Conservation (phyloP, 2,888 invertebrate species). For the Drosophila nr. perissopoda region DNA sequence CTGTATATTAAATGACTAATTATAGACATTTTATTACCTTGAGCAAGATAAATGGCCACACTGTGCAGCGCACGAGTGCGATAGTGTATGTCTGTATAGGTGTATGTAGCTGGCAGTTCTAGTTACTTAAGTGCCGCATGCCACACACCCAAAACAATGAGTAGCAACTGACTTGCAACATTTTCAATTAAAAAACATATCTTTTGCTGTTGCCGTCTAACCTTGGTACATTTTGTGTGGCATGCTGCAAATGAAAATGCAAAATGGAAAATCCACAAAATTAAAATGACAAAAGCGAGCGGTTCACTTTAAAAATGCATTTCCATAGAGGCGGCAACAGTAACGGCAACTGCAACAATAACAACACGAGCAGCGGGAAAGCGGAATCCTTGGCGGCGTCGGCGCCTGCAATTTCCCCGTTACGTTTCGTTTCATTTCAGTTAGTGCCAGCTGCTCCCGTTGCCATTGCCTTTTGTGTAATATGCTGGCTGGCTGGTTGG, state of each 20-base stretch:
- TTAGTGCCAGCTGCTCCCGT: constrained; percentile 76
- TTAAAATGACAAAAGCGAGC: constrained; percentile 80
- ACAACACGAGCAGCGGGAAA: background rate
- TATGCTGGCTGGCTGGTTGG: constrained; percentile 46
- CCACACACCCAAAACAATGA: constrained; percentile 47
- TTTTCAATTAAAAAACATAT: constrained; percentile 76
- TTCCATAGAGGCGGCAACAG: constrained; percentile 51
- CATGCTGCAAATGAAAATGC: constrained; percentile 69
- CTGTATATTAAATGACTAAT: constrained; percentile 84
- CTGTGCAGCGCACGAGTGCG: constrained; percentile 42
- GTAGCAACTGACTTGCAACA: constrained; percentile 58
- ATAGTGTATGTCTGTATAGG: constrained; percentile 7
- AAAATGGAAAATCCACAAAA: constrained; percentile 79
- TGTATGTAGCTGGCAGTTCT: constrained; percentile 33
- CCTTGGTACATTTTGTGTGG: constrained; percentile 51
- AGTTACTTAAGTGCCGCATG: constrained; percentile 61
- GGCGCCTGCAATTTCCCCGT: constrained; percentile 75
- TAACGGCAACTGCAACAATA: constrained; percentile 2
- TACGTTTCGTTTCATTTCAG: constrained; percentile 80
- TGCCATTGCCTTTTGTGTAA: constrained; percentile 64
- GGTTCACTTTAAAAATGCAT: constrained; percentile 78
- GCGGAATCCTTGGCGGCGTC: constrained; percentile 19
- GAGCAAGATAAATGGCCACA: constrained; percentile 79
- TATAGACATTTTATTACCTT: constrained; percentile 83
- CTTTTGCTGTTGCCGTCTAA: constrained; percentile 49